Evolutionary conservation across 2,113 vertebrate species (phyloP).

Genomic region (Dendrocopos noguchii): DNA sequence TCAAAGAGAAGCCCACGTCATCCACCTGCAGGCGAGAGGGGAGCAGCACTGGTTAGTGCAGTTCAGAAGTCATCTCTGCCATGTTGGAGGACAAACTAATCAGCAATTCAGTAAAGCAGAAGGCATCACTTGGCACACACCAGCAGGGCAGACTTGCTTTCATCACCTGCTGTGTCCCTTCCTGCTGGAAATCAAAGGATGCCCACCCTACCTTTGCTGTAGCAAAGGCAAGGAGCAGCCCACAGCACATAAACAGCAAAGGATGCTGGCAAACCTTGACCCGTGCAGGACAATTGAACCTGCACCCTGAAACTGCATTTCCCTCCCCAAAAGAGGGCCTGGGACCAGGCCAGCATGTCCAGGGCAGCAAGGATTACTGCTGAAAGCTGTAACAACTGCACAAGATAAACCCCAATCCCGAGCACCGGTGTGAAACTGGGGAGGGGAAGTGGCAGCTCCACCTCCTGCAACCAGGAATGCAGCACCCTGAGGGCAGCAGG

Average conservation of each 20-base stretch:
- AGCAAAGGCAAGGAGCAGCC: not conserved
- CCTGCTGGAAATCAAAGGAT: not conserved
- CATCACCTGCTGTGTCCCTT: not conserved
- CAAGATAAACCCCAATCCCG: not conserved
- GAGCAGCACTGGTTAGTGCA: not conserved
- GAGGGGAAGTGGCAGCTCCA: not conserved
- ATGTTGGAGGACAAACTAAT: not conserved
- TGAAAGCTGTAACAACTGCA: not conserved
- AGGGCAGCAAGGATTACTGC: not conserved
- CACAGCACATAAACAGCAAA: not conserved
- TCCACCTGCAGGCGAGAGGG: constrained; percentile 79
- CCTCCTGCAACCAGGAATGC: not conserved
- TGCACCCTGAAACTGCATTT: not conserved
- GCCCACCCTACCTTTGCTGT: not conserved
- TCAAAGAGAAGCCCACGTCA: constrained; percentile 91
- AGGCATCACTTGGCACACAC: not conserved
- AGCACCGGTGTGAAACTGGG: not conserved
- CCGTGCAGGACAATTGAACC: not conserved
- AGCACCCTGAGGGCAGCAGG: not conserved
- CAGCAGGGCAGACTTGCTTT: not conserved
- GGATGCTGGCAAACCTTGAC: not conserved
- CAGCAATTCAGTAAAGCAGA: not conserved
- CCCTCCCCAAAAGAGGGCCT: not conserved
- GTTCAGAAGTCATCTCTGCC: not conserved
- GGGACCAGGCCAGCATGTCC: not conserved